A percentile compares a stretch with the other conserved stretches of the same genome.
Conservation (phyloP, 2,113 vertebrate genomes). For the Thryonomys swinderianus region DNA sequence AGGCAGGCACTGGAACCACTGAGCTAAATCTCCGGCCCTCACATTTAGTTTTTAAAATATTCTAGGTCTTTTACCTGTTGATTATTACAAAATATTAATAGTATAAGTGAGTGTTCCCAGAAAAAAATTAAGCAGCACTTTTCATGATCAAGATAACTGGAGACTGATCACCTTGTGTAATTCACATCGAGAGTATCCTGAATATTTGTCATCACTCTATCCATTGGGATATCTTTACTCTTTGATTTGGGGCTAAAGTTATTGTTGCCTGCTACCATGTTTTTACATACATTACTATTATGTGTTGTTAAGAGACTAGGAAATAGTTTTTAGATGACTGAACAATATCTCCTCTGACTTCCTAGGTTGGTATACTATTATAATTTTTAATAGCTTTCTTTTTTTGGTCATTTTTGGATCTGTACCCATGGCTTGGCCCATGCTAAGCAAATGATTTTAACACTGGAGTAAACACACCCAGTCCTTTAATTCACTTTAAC, state of each 20-base stretch:
- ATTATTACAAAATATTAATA: not conserved
- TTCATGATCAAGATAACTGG: not conserved
- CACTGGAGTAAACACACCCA: not conserved
- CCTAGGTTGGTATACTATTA: not conserved
- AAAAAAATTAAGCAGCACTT: not conserved
- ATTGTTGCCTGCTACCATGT: not conserved
- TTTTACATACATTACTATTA: not conserved
- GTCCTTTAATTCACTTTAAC: not conserved
- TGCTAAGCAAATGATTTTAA: not conserved
- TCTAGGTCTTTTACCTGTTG: not conserved
- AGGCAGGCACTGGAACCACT: too few species aligned
- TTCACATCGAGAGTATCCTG: not conserved
- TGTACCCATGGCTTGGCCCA: not conserved
- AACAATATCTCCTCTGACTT: not conserved
- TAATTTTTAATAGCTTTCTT: not conserved
- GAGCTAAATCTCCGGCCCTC: too few species aligned
- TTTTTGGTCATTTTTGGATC: not conserved
- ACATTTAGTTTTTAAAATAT: not conserved
- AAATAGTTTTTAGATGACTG: not conserved
- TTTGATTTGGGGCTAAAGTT: not conserved
- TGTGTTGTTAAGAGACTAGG: not conserved
- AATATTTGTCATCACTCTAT: not conserved
- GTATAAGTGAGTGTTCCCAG: not conserved
- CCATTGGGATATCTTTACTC: not conserved
- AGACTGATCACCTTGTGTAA: not conserved